phyloP scores from a whole-genome alignment of 2,113 vertebrate species.

The Phrynosoma platyrhinos region DNA sequence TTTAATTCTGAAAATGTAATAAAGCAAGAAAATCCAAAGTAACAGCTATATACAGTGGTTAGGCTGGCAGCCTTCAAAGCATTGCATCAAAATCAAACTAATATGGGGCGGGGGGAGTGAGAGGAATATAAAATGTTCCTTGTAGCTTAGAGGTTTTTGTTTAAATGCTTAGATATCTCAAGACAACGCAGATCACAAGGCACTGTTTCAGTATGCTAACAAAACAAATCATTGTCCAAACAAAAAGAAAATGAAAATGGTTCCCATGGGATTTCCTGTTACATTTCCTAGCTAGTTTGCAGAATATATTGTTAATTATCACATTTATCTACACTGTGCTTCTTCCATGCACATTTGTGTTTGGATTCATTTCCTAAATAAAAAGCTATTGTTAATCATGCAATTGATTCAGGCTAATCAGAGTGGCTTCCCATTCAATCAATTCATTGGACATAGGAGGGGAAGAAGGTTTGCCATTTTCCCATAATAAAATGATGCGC shows the following conservation, averaged over 20 bases:
- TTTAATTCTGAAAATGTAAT: constrained; percentile 77
- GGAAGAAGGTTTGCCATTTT: constrained; percentile 12
- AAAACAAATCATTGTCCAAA: constrained; percentile 47
- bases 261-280: constrained; percentile 52
- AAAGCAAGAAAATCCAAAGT: constrained; percentile 75
- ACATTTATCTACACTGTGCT: constrained; percentile 21
- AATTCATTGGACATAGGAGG: background rate
- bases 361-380: constrained; percentile 29
- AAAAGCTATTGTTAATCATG: constrained; percentile 22
- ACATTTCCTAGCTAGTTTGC: constrained; percentile 51
- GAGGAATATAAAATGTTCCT: background rate
- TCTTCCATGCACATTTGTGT: constrained; percentile 11
- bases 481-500: background rate
- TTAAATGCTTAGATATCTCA: constrained; percentile 38
- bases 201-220: constrained; percentile 26
- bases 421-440: constrained; percentile 31
- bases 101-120: constrained; percentile 9
- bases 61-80: constrained; percentile 63
- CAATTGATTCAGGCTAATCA: constrained; percentile 8
- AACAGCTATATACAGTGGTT: constrained; percentile 63
- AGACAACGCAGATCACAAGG: constrained; percentile 38
- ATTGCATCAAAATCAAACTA: constrained; percentile 48
- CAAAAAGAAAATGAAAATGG: constrained; percentile 28
- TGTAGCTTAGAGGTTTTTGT: constrained; percentile 17
- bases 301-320: constrained; percentile 41